These are phyloP conservation scores for Chiropotes sagulatus DNA, from an alignment of 2,797 vertebrate species.

Conservation along the genomic window DNA sequence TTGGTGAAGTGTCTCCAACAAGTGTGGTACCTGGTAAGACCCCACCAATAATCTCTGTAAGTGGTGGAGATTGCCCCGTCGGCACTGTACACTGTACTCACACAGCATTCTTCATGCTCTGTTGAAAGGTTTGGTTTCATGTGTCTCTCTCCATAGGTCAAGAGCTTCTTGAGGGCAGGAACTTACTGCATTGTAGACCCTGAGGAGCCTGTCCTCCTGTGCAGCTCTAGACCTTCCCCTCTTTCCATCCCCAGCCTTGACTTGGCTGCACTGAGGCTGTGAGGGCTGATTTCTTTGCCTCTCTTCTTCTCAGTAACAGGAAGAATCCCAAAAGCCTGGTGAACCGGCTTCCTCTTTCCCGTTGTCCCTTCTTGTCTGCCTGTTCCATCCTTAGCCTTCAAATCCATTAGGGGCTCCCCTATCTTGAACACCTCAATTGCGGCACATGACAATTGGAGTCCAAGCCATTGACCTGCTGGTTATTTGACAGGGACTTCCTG, in stretches of 20 bases:
- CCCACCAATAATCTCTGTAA: background rate
- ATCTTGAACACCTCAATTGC: background rate
- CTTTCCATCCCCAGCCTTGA: background rate
- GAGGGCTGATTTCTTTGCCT: background rate
- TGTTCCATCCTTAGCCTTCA: background rate
- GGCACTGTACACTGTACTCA: fast-evolving
- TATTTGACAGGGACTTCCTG: background rate
- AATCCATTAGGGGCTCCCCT: no score
- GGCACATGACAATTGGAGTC: fast-evolving
- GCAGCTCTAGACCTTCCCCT: background rate
- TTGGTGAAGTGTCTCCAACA: background rate
- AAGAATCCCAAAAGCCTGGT: background rate
- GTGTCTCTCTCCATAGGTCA: background rate
- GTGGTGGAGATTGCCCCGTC: background rate
- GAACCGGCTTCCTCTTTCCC: background rate
- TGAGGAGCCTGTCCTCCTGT: background rate
- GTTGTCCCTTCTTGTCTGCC: background rate
- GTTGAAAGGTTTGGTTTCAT: background rate
- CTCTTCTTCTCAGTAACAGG: background rate
- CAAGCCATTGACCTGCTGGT: background rate
- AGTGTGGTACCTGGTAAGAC: background rate
- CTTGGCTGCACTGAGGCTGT: fast-evolving
- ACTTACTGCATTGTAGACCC: background rate
- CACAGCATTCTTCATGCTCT: background rate
- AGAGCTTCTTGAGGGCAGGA: background rate